Evolutionary conservation across 1,140 invertebrate species (phyloP), one percentile per base, ranked within the genome.

Genomic region (Orussus abietinus): DNA sequence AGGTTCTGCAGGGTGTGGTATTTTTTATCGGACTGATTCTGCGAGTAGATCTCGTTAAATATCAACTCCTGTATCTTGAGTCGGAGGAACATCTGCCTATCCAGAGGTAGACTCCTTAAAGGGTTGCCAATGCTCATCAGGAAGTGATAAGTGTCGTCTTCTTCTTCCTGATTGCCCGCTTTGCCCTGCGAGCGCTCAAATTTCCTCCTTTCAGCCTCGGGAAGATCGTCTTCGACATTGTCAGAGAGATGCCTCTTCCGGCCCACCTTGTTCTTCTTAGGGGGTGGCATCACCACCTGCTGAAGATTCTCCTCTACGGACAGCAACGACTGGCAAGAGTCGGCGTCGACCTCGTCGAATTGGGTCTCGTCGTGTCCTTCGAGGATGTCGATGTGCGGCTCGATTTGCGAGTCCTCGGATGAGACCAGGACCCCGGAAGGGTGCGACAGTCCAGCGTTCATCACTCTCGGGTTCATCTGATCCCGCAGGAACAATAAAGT

Each of bases 41-140:
- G 47, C 7, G 47, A 41, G 7, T 57, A 58, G 5, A 66, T 57
- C 32, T 66, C 64, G 30, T 62, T 61, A 31, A 62, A 59, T 20
- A 66, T 56, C 11, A 66, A 38, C 44, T 66, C 60, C 38, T 66
- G 64, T n/a, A 66, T 66, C 38, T 66, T 66, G 1, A 66, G 33
- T n/a, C 64, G 42, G 3, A 66, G 54, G 19, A 53, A 64, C 52
- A 65, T 59, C 28, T 66, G 63, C 9, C 64, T 45, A n/a, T 62
- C 58, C 11, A 63, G 51, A 3, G 64, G 57, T 13, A 66, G 37
- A 31, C 57, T 64, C 12, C 58, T 52, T 17, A 66, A 17, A 0
- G 63, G 62, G 35, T 58, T 64, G 7, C 57, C 39, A 0, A 67
- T 50, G 40, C 64, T 67, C 61, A 67, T 62, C 0, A 65, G 47